phyloP scores from a whole-genome alignment of 2,113 vertebrate species.

The Neogobius melanostomus region DNA sequence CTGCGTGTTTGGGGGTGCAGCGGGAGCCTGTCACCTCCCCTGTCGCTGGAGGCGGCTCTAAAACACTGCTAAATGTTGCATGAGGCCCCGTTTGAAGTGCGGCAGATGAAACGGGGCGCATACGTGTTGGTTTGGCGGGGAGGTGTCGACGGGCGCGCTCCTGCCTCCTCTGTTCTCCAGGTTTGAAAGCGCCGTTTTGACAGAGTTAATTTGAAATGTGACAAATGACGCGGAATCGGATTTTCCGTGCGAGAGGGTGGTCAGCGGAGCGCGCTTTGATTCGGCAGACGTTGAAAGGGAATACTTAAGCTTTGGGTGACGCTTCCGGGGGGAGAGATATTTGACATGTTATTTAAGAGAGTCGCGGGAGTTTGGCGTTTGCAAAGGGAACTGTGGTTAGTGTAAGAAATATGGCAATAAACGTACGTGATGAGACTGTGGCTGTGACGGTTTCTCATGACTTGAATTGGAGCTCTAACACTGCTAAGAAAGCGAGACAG shows the following conservation, averaged over 20 bases:
- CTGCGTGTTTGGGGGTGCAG: background rate
- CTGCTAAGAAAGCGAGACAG: too few species aligned
- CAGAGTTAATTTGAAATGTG: background rate
- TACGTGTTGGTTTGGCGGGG: background rate
- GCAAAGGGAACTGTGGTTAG: background rate
- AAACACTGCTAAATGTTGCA: conserved; percentile 15
- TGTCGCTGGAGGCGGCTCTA: conserved; percentile 8
- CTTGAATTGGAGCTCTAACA: too few species aligned
- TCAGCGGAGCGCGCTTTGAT: conserved; percentile 6
- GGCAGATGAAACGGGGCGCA: conserved; percentile 3
- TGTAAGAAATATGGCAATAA: too few species aligned
- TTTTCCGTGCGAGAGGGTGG: conserved; percentile 1
- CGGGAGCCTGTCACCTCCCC: background rate
- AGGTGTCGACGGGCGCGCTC: conserved; percentile 1
- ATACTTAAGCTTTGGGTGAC: conserved; percentile 5
- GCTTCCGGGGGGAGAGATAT: background rate
- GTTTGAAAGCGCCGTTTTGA: conserved; percentile 1
- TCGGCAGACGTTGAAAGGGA: conserved; percentile 1
- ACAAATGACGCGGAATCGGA: background rate
- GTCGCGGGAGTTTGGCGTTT: background rate
- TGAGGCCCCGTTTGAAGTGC: conserved; percentile 8
- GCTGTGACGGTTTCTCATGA: too few species aligned
- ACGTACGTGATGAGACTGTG: too few species aligned
- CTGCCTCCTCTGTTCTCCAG: background rate
- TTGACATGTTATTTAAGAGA: background rate